Evolutionary conservation across 2,888 invertebrate species (phyloP).

Genomic region (Campoplex nolae): DNA sequence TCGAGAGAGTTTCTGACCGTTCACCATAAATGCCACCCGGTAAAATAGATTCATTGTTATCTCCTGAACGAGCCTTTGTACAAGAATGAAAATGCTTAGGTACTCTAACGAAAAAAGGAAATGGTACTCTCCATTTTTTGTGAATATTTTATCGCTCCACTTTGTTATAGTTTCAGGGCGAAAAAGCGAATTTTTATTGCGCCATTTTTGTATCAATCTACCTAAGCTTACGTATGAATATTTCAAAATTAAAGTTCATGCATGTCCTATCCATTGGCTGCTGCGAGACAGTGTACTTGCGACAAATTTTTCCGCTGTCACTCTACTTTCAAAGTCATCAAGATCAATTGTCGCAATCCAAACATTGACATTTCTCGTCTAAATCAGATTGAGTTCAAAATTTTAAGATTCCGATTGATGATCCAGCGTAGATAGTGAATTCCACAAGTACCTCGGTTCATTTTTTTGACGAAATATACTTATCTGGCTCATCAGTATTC

Average conservation of each 20-base stretch:
- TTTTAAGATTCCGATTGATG: background rate
- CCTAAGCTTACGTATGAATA: slow-evolving; percentile 28
- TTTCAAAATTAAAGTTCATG: background rate
- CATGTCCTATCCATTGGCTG: background rate
- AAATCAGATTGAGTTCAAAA: background rate
- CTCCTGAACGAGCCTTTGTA: slow-evolving; percentile 38
- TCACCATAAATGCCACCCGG: slow-evolving; percentile 71
- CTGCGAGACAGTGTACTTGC: background rate
- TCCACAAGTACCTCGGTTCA: background rate
- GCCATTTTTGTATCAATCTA: slow-evolving; percentile 28
- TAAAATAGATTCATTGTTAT: slow-evolving; percentile 71
- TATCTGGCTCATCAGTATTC: background rate
- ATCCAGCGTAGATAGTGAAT: background rate
- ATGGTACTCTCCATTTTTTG: slow-evolving; percentile 61
- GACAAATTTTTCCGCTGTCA: background rate
- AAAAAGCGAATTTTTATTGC: slow-evolving; percentile 41
- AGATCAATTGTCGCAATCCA: background rate
- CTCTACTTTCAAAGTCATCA: background rate
- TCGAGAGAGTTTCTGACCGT: slow-evolving; percentile 63
- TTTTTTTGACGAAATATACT: background rate
- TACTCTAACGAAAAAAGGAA: slow-evolving; percentile 62
- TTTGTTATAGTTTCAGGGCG: slow-evolving; percentile 49
- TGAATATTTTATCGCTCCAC: slow-evolving; percentile 63
- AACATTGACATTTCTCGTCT: background rate
- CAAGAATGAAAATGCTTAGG: slow-evolving; percentile 58